Evolutionary conservation across 2,888 invertebrate species (phyloP), one percentile per base, ranked within the genome.

Genomic region (Platycheirus rosarum): DNA sequence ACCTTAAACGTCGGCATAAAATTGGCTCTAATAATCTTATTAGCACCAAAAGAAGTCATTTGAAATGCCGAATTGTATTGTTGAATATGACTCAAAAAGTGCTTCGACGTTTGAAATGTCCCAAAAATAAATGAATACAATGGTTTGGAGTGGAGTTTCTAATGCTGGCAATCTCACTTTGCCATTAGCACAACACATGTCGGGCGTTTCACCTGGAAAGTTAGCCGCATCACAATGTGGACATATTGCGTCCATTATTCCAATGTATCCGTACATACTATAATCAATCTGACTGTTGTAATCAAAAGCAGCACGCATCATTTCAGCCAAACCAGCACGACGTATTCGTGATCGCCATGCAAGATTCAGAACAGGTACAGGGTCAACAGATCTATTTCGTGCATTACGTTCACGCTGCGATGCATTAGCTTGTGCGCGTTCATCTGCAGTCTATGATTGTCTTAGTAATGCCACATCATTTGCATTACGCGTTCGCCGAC

Each of bases 251-350:
- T 40, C 40, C 40, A 40, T 40, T 7, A 14, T 11, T 5, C 8
- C 46, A 20, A 14, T 16, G 46, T 20, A 20, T 20, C 6, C 46
- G 46, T 46, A 20, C 46, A 46, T 20, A 16, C 46, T 46, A 11
- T 46, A 46, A 46, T 46, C 46, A 46, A 46, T 46, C 11, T 16
- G 16, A 20, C 2, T 20, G 20, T 46, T 20, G 46, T 46, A 46
- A 20, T 20, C 7, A 46, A 46, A 46, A 16, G 46, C 46, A 42
- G 11, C n/a, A 37, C 11, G 40, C 14, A 40, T 5, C 16, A 40
- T 16, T 16, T 40, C 40, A 16, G 40, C 14, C 14, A 16, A 6
- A 40, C 13, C 14, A 14, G 40, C 9, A 16, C 40, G 40, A 16
- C 16, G 14, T 16, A 40, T 40, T 16, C 8, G 14, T 40, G 16